These are phyloP conservation scores for Halocynthia roretzi DNA, from an alignment of 23 tunicate species.

Conservation along the genomic window DNA sequence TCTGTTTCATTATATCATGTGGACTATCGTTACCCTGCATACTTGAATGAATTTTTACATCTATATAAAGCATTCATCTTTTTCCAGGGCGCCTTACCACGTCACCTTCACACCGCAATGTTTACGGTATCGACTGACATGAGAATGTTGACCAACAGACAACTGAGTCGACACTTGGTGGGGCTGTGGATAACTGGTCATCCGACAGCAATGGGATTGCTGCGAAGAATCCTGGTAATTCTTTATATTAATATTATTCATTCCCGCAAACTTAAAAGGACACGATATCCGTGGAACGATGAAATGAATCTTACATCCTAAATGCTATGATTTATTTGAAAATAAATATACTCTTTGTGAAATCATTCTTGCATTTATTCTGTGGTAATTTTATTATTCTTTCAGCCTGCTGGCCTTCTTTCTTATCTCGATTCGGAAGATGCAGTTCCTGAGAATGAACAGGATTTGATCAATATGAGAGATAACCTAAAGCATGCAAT, in stretches of 20 bases:
- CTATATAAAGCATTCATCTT: neutral
- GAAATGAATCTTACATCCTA: too few species aligned
- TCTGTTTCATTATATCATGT: too few species aligned
- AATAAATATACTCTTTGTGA: too few species aligned
- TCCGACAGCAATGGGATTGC: constrained; percentile 80
- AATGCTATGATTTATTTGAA: too few species aligned
- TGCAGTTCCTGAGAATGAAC: constrained; percentile 73
- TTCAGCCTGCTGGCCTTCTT: constrained; percentile 89
- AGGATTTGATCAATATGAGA: constrained; percentile 63
- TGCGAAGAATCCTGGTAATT: constrained; percentile 68
- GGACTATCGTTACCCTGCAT: too few species aligned
- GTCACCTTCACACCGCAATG: constrained; percentile 90
- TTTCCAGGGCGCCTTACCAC: constrained; percentile 85
- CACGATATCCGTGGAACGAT: too few species aligned
- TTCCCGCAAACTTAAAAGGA: too few species aligned
- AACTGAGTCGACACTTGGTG: constrained; percentile 79
- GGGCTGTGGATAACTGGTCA: constrained; percentile 94
- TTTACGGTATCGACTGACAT: constrained; percentile 73
- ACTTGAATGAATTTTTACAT: neutral
- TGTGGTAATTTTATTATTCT: neutral
- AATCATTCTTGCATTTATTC: neutral
- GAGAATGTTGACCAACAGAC: constrained; percentile 71
- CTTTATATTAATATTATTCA: neutral
- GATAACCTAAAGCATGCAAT: constrained; percentile 94
- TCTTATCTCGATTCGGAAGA: constrained; percentile 79